Evolutionary conservation across 2,888 invertebrate genomes (phyloP).

Genomic region (Petrolisthes cinctipes): DNA sequence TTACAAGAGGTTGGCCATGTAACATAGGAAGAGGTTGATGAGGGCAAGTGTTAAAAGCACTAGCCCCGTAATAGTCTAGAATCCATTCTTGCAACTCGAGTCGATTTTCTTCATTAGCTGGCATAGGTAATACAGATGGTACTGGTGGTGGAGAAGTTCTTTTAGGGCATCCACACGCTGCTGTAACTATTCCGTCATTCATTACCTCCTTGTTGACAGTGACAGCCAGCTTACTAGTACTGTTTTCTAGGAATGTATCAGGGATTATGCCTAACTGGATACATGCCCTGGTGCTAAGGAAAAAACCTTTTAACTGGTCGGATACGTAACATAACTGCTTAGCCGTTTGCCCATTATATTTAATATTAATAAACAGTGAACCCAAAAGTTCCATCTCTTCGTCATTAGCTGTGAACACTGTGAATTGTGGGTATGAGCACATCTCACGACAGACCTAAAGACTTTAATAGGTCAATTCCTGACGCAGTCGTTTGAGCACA

Average conservation of each 20-base stretch:
- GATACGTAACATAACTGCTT: background rate
- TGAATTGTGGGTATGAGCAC: too few relatives aligned
- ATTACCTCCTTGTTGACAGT: background rate
- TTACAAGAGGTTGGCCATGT: background rate
- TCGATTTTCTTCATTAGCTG: slow-evolving; percentile 6
- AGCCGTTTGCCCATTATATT: background rate
- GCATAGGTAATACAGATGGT: background rate
- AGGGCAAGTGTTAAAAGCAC: slow-evolving; percentile 4
- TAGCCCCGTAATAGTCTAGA: background rate
- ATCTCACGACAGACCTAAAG: too few relatives aligned
- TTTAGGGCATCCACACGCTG: background rate
- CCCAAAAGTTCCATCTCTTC: background rate
- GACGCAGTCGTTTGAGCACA: too few relatives aligned
- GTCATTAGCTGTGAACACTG: too few relatives aligned
- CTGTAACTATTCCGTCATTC: too few relatives aligned
- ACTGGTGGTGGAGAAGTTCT: background rate
- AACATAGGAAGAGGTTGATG: slow-evolving; percentile 13
- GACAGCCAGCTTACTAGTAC: background rate
- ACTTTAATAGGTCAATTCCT: too few relatives aligned
- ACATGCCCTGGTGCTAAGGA: background rate
- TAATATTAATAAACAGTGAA: background rate
- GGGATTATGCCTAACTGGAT: background rate
- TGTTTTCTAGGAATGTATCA: background rate
- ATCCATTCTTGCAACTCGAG: background rate
- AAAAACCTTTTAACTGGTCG: background rate